phyloP scores from a whole-genome alignment of 2,888 invertebrate species.

The Epinotia demarniana region DNA sequence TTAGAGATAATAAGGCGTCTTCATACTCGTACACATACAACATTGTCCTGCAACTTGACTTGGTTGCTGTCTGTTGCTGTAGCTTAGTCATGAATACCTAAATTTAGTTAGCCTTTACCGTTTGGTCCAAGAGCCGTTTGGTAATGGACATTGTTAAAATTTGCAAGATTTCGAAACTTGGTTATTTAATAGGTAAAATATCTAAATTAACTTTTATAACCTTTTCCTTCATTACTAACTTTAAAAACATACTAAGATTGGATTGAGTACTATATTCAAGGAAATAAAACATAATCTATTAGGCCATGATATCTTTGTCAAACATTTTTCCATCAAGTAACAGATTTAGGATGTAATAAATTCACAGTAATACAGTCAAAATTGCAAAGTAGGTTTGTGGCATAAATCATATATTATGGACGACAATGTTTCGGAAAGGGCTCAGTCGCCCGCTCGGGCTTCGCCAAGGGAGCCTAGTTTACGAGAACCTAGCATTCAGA shows the following conservation, averaged over 20 bases:
- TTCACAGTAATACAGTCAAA: constrained; percentile 50
- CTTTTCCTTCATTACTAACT: background rate
- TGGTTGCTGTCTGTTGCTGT: too few species aligned
- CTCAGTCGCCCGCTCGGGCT: background rate
- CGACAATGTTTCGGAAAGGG: constrained; percentile 31
- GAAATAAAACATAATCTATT: constrained; percentile 55
- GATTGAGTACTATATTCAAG: constrained; percentile 32
- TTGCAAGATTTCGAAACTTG: too few species aligned
- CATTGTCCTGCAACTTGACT: too few species aligned
- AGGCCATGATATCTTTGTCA: constrained; percentile 59
- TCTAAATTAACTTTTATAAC: too few species aligned
- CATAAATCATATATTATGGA: constrained; percentile 23
- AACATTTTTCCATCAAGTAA: constrained; percentile 44
- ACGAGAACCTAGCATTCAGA: constrained; percentile 9
- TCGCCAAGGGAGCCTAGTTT: constrained; percentile 9
- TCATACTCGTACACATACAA: too few species aligned
- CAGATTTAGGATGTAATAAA: constrained; percentile 53
- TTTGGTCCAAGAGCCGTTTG: too few species aligned
- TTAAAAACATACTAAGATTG: background rate
- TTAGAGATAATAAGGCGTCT: too few species aligned
- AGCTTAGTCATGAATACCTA: too few species aligned
- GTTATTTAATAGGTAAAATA: too few species aligned
- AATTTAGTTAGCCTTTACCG: too few species aligned
- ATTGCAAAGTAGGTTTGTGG: constrained; percentile 1
- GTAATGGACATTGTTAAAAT: too few species aligned